Evolutionary conservation across 2,888 invertebrate species (phyloP), one percentile per base, ranked within the genome.

Genomic region (Julus scandinavius): DNA sequence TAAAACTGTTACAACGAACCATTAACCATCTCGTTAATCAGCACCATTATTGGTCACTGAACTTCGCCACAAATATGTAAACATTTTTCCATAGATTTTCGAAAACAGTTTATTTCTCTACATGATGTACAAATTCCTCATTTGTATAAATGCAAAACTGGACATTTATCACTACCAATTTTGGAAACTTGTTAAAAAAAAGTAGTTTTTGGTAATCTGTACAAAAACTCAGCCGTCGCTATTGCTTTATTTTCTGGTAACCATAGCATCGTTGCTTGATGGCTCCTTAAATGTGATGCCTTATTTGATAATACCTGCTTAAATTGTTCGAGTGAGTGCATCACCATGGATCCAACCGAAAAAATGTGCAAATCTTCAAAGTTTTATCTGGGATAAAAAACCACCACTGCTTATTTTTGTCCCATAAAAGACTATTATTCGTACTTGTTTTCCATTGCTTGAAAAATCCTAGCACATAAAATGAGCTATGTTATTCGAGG

Each of bases 271-370:
- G 38, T 1, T 80, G 2, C 38, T 38, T 40, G 29, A 29, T 13
- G 4, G 29, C 38, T 13, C 15, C 29, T 80, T 80, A 4, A 40
- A 80, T 15, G 38, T 11, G 80, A 80, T 15, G 38, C 38, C 80
- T 80, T 15, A 38, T 40, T 38, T 38, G 80, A 38, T 40, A 80
- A 80, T 80, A 13, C 80, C 80, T 38, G 13, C 80, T 80, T 80
- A 80, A 80, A 80, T 15, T 80, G 80, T 38, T 80, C 38, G 17
- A 80, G 13, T 38, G 80, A 80, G 38, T 40, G 40, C 80, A 80
- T 80, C 80, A 80, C 80, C 80, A 80, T 80, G 80, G 80, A 80
- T 80, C 15, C 80, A 80, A 80, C 38, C 38, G 15, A 20, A 80
- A 80, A 80, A 80, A 80, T 80, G 38, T 4, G 5, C 2, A 80